Base-by-base conservation (phyloP, 2,797 vertebrate genomes). In the Sebastes hubbsi region DNA sequence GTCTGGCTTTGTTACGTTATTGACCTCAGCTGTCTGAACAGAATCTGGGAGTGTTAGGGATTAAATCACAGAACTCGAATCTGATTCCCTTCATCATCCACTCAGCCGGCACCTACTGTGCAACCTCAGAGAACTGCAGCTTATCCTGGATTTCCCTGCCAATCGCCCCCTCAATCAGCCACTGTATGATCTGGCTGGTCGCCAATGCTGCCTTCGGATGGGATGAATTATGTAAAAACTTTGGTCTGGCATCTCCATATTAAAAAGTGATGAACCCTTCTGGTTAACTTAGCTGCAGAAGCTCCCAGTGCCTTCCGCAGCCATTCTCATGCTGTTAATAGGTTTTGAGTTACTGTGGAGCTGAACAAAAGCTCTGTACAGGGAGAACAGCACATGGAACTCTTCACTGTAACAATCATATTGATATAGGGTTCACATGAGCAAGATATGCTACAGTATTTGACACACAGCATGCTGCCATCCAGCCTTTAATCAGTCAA, bases 101-200 rank as follows among this genome's bases (percentile, higher is more conserved):
- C 67, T 79, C 72, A 61, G 49, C 60, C 20, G 30, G 59, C 75
- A 66, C 72, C 75, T 64, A 66, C 75, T 25, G 38, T 56, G 63
- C 77, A 65, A 77, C 49, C 32, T 77, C 61, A 2, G 14, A 73
- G 52, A 74, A 74, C 70, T 30, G 56, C 65, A 71, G 73, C 62
- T 82, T 72, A 80, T 84, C 73, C 65, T 32, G 60, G 64, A 82
- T 80, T 65, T 84, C 65, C 55, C 73, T 72, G 46, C 64, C 60
- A 46, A 67, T 72, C 24, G 20, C 36, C 25, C 54, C 22, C 64
- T 68, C 72, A 77, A 11, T 68, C 69, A 64, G 59, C 42, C 61
- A 30, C 64, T 18, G 58, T 36, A 58, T 52, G 64, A 71, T 77
- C 55, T 54, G 70, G 65, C 56, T 54, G 13, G 61, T 64, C 0